These are phyloP conservation scores for Sturnira hondurensis DNA, from an alignment of 2,113 vertebrate species.

Conservation along the genomic window DNA sequence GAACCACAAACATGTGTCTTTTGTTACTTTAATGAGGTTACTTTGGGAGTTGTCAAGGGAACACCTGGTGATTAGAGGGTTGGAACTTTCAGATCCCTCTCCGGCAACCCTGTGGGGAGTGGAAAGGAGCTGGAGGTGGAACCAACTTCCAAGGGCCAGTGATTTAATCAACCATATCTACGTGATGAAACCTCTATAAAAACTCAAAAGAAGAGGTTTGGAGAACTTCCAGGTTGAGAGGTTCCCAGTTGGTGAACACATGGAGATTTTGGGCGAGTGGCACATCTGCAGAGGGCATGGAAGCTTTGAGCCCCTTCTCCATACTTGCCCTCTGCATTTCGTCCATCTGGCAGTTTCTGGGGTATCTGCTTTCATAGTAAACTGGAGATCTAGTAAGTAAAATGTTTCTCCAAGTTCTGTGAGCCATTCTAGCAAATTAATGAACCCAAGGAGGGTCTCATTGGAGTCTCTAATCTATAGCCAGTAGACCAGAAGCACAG, in stretches of 20 bases:
- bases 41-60: not conserved
- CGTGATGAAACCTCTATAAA: not conserved
- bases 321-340: not conserved
- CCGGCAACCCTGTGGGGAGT: too few relatives aligned
- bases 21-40: not conserved
- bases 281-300: too few relatives aligned
- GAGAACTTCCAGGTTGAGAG: not conserved
- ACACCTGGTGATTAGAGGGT: not conserved
- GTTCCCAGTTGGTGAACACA: not conserved
- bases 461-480: not conserved
- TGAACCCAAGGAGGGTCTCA: not conserved
- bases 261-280: not conserved
- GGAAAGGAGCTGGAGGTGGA: not conserved
- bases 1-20: not conserved
- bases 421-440: not conserved
- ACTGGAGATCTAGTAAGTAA: not conserved
- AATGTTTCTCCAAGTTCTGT: not conserved
- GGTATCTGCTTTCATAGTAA: not conserved
- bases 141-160: not conserved
- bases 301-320: too few relatives aligned
- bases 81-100: not conserved
- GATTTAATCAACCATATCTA: not conserved
- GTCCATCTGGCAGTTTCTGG: not conserved
- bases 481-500: not conserved
- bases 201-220: not conserved